Conservation (phyloP, 2,888 invertebrate species). For the Oxycera nigricornis region DNA sequence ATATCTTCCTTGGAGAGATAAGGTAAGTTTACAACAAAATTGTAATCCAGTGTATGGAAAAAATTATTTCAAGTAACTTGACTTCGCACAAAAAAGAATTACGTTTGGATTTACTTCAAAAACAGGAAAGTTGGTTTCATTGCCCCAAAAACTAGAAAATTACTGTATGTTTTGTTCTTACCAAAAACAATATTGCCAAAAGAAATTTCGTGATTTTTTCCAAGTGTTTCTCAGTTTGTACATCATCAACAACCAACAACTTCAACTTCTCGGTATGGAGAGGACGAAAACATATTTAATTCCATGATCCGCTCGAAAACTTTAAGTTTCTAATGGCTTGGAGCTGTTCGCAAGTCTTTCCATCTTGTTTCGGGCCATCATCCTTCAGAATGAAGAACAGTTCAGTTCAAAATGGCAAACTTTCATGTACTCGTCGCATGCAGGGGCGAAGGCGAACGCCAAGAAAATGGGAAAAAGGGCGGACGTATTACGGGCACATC, state of each 20-base stretch:
- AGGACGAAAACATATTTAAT: slow-evolving; percentile 17
- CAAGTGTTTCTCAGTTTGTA: not conserved
- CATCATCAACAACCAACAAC: not conserved
- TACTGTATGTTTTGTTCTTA: not conserved
- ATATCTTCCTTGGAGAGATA: too few relatives aligned
- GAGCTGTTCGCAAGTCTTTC: slow-evolving; percentile 20
- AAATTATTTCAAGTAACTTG: too few relatives aligned
- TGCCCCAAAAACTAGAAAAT: not conserved
- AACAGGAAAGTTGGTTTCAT: too few relatives aligned
- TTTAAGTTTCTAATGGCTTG: slow-evolving; percentile 25
- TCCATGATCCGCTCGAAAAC: slow-evolving; percentile 29
- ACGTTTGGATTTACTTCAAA: too few relatives aligned
- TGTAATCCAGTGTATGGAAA: too few relatives aligned
- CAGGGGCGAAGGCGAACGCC: not conserved
- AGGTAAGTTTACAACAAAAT: too few relatives aligned
- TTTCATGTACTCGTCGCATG: not conserved
- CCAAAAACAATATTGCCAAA: slow-evolving; percentile 26
- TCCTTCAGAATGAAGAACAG: slow-evolving; percentile 2
- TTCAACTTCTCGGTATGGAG: not conserved
- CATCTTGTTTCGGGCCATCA: not conserved
- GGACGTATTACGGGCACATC: not conserved
- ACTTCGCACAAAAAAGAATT: too few relatives aligned
- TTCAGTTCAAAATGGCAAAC: slow-evolving; percentile 11
- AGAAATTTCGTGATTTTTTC: slow-evolving; percentile 11
- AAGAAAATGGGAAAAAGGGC: not conserved